Conservation (phyloP, 2,113 vertebrate genomes). For the Cavia aperea region DNA sequence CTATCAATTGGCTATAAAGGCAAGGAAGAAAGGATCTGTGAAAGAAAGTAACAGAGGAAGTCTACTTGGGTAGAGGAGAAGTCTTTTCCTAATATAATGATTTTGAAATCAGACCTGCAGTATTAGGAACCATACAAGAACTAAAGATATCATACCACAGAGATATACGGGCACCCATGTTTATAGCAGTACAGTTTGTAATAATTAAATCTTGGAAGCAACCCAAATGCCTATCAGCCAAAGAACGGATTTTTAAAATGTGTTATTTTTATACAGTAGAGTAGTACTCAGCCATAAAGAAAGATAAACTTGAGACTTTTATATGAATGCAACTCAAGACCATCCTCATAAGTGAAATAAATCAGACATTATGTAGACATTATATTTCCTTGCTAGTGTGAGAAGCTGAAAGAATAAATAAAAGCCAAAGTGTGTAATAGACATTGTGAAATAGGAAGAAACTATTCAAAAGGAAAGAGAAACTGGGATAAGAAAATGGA, state of each 20-base stretch:
- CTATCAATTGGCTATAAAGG: background rate
- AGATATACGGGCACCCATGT: background rate
- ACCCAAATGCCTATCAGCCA: too few relatives aligned
- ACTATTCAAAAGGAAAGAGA: background rate
- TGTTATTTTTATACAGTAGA: too few relatives aligned
- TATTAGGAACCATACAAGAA: background rate
- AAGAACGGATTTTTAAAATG: too few relatives aligned
- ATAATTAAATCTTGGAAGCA: too few relatives aligned
- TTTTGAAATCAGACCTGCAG: conserved; percentile 25
- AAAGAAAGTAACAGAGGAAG: background rate
- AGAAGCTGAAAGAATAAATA: background rate
- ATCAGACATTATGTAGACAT: background rate
- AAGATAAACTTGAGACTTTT: too few relatives aligned
- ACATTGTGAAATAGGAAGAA: background rate
- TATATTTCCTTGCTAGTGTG: background rate
- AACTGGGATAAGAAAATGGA: background rate
- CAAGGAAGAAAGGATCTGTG: background rate
- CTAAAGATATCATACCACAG: background rate
- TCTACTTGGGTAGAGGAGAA: background rate
- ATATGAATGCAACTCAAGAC: background rate
- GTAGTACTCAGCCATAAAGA: too few relatives aligned
- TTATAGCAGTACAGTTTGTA: background rate
- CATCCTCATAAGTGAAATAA: background rate
- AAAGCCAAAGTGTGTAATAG: background rate
- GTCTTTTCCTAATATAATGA: background rate